Base-by-base conservation (phyloP, 2,888 invertebrate species). In the Oscheius sp. region DNA sequence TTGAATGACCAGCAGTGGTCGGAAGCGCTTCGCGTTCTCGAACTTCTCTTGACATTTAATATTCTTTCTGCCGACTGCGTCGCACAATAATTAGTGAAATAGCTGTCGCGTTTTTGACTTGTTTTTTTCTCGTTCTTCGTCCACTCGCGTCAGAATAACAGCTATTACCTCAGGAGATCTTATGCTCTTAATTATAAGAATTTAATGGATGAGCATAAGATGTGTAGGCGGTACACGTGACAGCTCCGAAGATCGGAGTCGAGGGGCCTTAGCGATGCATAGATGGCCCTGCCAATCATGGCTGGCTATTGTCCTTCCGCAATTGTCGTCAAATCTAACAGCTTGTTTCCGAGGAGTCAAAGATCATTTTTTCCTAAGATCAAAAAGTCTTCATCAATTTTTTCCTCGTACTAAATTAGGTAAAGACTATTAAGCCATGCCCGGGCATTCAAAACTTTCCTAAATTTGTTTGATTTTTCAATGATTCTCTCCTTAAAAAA, bases 261-360 rank as follows among this genome's bases (percentile, higher is more conserved):
- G 10, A 42, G 45, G 12, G 25, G 45, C 20, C 27, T 61, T 61
- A 61, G 61, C 61, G 25, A 61, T 61, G 42, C 61, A 61, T 61
- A 61, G 61, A 61, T 61, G 45, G 45, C 61, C 37, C 61, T 61
- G 61, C 61, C 61, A 61, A 61, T 61, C 61, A 61, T 29, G 61
- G n/a, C 45, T 61, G 17, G 23, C 45, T 42, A 20, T 45, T 61
- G 42, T 61, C 31, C 45, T 61, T 61, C 45, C 29, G 42, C 61
- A 42, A 42, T 42, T 61, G 42, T 45, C 45, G 61, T 31, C 57
- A 52, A 52, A 15, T 52, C 31, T 52, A n/a, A n/a, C n/a, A n/a
- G n/a, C n/a, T n/a, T n/a, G n/a, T 3, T 42, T 42, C 20, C 42
- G 12, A 42, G n/a, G 42, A 42, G 42, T n/a, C 42, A 42, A 42